phyloP scores from a whole-genome alignment of 2,113 vertebrate species.

The Pelodiscus sinensis region DNA sequence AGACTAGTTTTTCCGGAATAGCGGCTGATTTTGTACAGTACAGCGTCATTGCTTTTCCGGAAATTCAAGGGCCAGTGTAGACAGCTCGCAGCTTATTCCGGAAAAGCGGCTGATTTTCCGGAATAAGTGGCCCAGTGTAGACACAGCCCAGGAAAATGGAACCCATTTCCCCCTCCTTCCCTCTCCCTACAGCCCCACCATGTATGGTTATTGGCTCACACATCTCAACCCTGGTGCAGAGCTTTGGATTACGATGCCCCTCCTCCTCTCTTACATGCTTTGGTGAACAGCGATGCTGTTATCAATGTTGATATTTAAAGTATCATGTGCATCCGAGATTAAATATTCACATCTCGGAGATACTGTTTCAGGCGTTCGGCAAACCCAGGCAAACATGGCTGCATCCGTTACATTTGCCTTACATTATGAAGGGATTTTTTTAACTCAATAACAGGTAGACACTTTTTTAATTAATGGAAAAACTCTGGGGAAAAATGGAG shows the following conservation, averaged over 20 bases:
- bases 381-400: fast-evolving
- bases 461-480: neutral
- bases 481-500: constrained; percentile 1
- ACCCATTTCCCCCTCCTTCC: neutral
- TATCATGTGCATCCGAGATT: neutral
- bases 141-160: fast-evolving
- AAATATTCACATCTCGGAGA: fast-evolving
- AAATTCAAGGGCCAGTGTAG: no score
- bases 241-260: fast-evolving
- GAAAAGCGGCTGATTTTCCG: no score
- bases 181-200: neutral
- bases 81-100: no score
- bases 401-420: neutral
- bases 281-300: fast-evolving
- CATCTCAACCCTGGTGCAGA: fast-evolving
- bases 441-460: neutral
- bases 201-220: fast-evolving
- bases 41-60: no score
- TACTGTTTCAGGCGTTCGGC: neutral
- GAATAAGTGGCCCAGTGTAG: no score
- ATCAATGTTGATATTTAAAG: neutral
- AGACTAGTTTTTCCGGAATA: no score
- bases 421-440: neutral
- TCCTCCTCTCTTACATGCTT: fast-evolving
- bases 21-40: no score